These are phyloP conservation scores for Crocuta crocuta DNA, from an alignment of 2,113 vertebrate species.

Conservation along the genomic window DNA sequence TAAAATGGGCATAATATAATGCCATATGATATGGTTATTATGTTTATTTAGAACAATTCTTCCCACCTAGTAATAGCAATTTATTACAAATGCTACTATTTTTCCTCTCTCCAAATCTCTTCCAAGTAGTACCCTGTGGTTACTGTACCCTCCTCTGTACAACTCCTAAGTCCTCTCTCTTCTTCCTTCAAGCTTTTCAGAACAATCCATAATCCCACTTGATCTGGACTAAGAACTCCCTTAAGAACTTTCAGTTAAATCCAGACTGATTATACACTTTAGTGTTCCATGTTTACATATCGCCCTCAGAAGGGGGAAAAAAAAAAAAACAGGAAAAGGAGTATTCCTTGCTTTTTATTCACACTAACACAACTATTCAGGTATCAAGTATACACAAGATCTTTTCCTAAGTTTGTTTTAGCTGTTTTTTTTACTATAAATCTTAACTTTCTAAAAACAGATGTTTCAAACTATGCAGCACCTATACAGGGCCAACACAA, in stretches of 20 bases:
- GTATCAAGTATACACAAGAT: slow-evolving; percentile 10
- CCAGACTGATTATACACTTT: neutral
- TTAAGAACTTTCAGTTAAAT: slow-evolving; percentile 1
- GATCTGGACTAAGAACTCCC: neutral
- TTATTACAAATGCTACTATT: slow-evolving; percentile 10
- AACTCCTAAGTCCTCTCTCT: slow-evolving; percentile 2
- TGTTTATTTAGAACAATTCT: slow-evolving; percentile 16
- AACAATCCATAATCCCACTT: neutral
- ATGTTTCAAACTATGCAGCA: neutral
- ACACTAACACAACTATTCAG: slow-evolving; percentile 27
- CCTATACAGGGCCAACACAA: neutral
- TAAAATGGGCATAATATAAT: slow-evolving; percentile 24
- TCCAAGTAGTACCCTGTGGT: neutral
- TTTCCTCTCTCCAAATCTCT: slow-evolving; percentile 5
- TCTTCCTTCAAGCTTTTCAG: neutral
- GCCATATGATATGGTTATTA: neutral
- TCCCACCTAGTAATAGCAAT: neutral
- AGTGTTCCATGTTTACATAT: neutral
- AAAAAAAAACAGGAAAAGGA: neutral
- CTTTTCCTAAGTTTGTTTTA: neutral
- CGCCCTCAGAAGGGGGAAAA: neutral
- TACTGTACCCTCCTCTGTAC: neutral
- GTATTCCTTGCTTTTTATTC: neutral
- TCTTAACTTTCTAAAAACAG: slow-evolving; percentile 21
- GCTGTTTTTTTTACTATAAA: neutral